Conservation (phyloP, 2,888 invertebrate genomes). For the Syritta pipiens region DNA sequence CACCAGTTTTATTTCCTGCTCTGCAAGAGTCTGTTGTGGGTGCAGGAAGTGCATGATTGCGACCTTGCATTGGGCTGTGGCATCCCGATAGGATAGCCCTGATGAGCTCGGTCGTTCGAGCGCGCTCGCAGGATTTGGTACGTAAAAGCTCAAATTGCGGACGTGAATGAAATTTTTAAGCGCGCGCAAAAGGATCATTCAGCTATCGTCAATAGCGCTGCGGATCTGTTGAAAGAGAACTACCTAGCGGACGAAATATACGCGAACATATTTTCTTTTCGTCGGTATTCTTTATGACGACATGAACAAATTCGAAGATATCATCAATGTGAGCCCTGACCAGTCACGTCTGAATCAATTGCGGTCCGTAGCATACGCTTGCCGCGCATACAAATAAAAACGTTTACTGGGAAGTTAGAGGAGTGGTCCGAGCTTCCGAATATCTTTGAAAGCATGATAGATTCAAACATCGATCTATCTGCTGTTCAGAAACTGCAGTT, state of each 20-base stretch:
- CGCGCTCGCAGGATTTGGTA: too few relatives aligned
- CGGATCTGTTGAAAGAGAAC: constrained; percentile 4
- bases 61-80: too few relatives aligned
- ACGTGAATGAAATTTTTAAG: too few relatives aligned
- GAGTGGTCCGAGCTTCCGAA: background rate
- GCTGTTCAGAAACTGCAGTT: constrained; percentile 7
- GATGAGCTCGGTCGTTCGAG: too few relatives aligned
- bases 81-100: too few relatives aligned
- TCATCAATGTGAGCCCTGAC: background rate
- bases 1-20: too few relatives aligned
- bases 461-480: background rate
- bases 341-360: too few relatives aligned
- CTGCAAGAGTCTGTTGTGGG: too few relatives aligned
- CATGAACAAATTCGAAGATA: background rate
- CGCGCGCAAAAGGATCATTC: background rate
- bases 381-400: constrained; percentile 7
- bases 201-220: background rate
- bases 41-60: too few relatives aligned
- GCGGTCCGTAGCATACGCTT: constrained; percentile 5
- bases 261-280: too few relatives aligned
- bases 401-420: constrained; percentile 1
- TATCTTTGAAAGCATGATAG: background rate
- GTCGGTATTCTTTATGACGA: too few relatives aligned
- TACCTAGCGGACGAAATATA: constrained; percentile 1
- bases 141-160: too few relatives aligned